Percentiles rank a stretch among this genome's conserved stretches.
Conservation (phyloP, 2,113 vertebrate genomes). For the Vicugna pacos region DNA sequence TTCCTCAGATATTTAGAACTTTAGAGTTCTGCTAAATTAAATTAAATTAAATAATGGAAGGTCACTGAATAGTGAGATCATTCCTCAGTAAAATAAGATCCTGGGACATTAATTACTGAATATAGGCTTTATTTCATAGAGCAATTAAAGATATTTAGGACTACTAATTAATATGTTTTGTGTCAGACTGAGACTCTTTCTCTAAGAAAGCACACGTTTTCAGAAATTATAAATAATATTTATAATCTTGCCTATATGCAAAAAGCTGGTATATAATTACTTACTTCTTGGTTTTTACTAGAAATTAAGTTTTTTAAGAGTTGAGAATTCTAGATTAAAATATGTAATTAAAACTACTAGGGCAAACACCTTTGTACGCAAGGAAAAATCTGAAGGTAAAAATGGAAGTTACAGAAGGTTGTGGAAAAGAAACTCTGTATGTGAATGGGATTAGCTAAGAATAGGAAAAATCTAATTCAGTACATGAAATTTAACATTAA, state of each 20-base stretch:
- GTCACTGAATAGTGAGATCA: not conserved
- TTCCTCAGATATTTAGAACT: not conserved
- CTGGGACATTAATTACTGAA: not conserved
- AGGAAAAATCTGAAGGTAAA: not conserved
- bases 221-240: not conserved
- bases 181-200: not conserved
- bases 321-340: not conserved
- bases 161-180: not conserved
- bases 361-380: not conserved
- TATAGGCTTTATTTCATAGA: not conserved
- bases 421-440: not conserved
- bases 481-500: too few species aligned
- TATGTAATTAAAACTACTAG: not conserved
- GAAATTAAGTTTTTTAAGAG: not conserved
- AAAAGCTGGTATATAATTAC: not conserved
- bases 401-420: not conserved
- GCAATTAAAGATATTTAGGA: not conserved
- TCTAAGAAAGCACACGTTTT: not conserved
- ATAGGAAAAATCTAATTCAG: too few species aligned
- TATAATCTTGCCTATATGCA: not conserved
- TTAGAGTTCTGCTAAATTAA: not conserved
- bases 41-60: not conserved
- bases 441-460: too few species aligned
- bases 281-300: not conserved
- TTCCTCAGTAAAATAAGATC: not conserved